A percentile compares a stretch with the other conserved stretches of the same genome.
Conservation (phyloP, 2,888 invertebrate species). For the Ceraclea dissimilis region DNA sequence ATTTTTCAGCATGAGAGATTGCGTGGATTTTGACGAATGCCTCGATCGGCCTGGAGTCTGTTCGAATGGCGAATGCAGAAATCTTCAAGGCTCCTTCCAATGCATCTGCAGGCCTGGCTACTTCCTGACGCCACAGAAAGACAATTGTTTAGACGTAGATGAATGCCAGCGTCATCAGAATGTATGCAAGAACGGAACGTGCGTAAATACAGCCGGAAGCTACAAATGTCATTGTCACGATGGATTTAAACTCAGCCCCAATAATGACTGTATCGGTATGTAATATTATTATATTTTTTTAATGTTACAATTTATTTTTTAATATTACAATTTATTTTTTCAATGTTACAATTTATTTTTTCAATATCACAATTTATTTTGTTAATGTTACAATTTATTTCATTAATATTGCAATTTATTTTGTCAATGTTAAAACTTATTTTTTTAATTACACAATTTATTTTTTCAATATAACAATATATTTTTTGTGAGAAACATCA, state of each 20-base stretch:
- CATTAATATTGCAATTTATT: no score
- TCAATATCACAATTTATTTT: no score
- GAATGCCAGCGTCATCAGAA: constrained; percentile 66
- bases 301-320: no score
- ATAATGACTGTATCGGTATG: constrained; percentile 70
- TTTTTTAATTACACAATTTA: no score
- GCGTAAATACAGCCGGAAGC: constrained; percentile 61
- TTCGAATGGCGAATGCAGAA: constrained; percentile 69
- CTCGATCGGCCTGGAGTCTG: constrained; percentile 59
- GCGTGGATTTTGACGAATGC: constrained; percentile 69
- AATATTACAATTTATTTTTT: no score
- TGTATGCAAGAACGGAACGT: constrained; percentile 70
- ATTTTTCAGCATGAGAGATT: constrained; percentile 47
- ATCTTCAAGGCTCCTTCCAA: constrained; percentile 70
- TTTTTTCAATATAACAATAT: no score
- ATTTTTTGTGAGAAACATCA: no score
- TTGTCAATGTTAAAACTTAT: no score
- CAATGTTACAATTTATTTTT: no score
- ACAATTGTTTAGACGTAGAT: constrained; percentile 63
- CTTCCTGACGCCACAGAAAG: constrained; percentile 54
- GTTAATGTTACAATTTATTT: no score
- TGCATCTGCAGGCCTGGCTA: constrained; percentile 72
- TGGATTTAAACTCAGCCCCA: constrained; percentile 69
- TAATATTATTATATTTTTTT: background rate
- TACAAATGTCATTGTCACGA: constrained; percentile 68